These are phyloP conservation scores for Orcinus orca DNA, from an alignment of 2,113 vertebrate genomes.

Conservation along the genomic window DNA sequence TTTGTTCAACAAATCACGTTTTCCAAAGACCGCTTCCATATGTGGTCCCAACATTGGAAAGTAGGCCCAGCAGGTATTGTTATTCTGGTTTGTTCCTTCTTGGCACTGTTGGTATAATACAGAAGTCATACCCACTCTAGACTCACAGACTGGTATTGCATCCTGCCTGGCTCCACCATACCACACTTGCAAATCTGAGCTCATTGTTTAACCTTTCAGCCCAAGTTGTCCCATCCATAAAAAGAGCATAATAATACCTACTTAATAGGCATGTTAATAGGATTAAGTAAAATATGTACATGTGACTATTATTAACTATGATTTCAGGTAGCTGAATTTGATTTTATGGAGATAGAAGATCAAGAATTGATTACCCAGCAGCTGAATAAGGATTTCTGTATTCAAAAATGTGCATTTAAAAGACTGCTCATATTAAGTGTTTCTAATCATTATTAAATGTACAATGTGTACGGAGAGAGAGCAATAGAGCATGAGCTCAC, in stretches of 20 bases:
- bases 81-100: not conserved
- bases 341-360: not conserved
- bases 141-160: not conserved
- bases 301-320: not conserved
- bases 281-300: not conserved
- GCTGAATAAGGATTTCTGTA: not conserved
- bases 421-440: not conserved
- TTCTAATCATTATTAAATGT: conserved; percentile 10
- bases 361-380: not conserved
- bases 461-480: not conserved
- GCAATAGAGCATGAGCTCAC: not conserved
- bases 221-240: not conserved
- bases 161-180: not conserved
- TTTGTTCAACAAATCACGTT: not conserved
- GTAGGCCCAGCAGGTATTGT: not conserved
- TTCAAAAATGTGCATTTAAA: not conserved
- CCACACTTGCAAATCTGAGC: not conserved
- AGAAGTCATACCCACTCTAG: not conserved
- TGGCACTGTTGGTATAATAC: not conserved
- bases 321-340: not conserved
- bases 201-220: not conserved
- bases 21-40: not conserved
- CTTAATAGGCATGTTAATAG: not conserved
- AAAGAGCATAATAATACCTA: not conserved
- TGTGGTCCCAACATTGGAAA: not conserved